These are phyloP conservation scores for Ranitomeya variabilis DNA, from an alignment of 2,113 vertebrate species.

Conservation along the genomic window DNA sequence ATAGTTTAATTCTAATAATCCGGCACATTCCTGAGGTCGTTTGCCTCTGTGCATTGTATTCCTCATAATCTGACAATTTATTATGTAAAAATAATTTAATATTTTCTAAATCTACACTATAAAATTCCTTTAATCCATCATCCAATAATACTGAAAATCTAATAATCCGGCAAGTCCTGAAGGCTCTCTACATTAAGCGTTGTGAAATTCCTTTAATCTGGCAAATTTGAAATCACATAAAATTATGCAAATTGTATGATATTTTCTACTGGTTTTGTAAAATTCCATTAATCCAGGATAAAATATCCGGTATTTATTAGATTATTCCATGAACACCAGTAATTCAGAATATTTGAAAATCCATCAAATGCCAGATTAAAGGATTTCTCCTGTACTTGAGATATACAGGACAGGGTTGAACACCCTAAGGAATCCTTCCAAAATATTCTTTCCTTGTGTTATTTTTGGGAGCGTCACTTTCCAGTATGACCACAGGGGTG, in stretches of 20 bases:
- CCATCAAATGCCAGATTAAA: no score
- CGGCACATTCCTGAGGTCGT: no score
- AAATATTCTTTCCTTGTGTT: background rate
- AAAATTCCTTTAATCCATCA: no score
- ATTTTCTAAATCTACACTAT: no score
- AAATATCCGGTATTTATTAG: no score
- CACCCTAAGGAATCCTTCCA: background rate
- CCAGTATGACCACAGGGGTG: background rate
- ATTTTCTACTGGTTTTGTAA: background rate
- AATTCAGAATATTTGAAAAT: no score
- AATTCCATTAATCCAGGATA: background rate
- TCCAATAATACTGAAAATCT: background rate
- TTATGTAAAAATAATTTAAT: no score
- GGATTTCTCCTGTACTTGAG: background rate
- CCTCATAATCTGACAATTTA: no score
- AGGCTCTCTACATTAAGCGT: background rate
- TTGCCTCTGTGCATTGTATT: no score
- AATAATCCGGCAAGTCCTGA: background rate
- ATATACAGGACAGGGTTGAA: background rate
- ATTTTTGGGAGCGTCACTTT: background rate
- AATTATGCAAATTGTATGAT: no score
- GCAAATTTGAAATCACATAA: background rate
- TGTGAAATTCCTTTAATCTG: background rate
- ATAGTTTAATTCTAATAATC: no score
- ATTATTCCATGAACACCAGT: background rate